A percentile compares a stretch with the other conserved stretches of the same genome.
These are phyloP conservation scores for Poicephalus meyeri DNA, from an alignment of 2,113 vertebrate genomes.

Conservation along the genomic window DNA sequence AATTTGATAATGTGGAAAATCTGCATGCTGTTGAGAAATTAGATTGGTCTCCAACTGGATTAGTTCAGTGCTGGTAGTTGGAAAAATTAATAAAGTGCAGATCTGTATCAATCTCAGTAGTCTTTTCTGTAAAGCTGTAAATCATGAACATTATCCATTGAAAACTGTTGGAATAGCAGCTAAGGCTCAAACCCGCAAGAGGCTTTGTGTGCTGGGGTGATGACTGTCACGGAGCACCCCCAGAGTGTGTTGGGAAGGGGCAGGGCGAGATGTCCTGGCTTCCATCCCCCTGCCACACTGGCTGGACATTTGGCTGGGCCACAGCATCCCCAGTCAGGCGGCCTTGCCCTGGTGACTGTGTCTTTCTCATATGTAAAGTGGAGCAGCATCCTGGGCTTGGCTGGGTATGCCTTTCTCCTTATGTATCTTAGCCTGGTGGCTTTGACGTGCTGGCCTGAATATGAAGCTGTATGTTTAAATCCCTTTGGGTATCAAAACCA, in stretches of 20 bases:
- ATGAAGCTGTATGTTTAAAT: background rate
- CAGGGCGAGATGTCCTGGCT: background rate
- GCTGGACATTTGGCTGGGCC: background rate
- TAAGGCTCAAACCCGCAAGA: background rate
- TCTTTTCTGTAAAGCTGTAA: background rate
- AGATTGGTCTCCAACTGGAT: background rate
- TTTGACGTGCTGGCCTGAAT: background rate
- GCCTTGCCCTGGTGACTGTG: background rate
- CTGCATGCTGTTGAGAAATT: background rate
- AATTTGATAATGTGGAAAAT: background rate
- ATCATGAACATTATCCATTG: background rate
- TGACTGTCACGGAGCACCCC: background rate
- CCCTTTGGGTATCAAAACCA: background rate
- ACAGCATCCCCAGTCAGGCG: accelerated
- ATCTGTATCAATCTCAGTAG: background rate
- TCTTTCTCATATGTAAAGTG: background rate
- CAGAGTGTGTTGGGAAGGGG: background rate
- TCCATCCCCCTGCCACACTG: background rate
- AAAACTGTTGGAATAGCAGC: background rate
- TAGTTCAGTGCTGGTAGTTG: background rate
- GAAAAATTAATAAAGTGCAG: background rate
- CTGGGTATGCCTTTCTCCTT: background rate
- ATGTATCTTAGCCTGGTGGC: background rate
- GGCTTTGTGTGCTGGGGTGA: background rate
- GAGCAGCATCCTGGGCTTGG: background rate